These are phyloP conservation scores for Monopis laevigella DNA, from an alignment of 2,888 invertebrate species.

Conservation along the genomic window DNA sequence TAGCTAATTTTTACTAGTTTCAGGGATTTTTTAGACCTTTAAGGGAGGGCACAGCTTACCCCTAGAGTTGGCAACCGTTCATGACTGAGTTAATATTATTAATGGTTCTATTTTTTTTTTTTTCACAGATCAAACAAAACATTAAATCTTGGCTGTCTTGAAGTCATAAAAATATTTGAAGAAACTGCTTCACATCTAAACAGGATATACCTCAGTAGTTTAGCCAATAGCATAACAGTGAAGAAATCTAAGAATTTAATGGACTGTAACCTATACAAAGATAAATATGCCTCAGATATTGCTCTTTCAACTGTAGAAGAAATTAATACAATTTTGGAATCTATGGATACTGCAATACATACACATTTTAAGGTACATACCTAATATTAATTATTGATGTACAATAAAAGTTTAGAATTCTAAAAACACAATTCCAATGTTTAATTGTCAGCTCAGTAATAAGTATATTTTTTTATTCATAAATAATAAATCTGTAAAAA, in stretches of 20 bases:
- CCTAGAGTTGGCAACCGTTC: too few relatives aligned
- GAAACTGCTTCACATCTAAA: conserved; percentile 51
- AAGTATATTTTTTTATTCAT: too few relatives aligned
- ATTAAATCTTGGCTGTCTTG: conserved; percentile 31
- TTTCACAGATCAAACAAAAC: conserved; percentile 23
- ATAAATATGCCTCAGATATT: conserved; percentile 52
- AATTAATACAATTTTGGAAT: conserved; percentile 43
- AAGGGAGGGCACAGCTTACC: too few relatives aligned
- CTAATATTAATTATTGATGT: background rate
- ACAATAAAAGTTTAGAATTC: too few relatives aligned
- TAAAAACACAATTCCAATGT: too few relatives aligned
- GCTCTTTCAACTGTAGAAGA: conserved; percentile 43
- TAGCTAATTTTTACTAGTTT: too few relatives aligned
- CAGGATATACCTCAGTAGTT: conserved; percentile 47
- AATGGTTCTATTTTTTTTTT: conserved; percentile 14
- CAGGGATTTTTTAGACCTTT: too few relatives aligned
- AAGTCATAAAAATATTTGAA: conserved; percentile 44
- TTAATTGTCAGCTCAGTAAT: too few relatives aligned
- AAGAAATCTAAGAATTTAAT: conserved; percentile 39
- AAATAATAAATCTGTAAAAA: too few relatives aligned
- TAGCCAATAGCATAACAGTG: conserved; percentile 43
- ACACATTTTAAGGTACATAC: conserved; percentile 43
- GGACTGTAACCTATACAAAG: conserved; percentile 43
- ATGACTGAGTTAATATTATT: too few relatives aligned
- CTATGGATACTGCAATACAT: conserved; percentile 45